Evolutionary conservation across 2,888 invertebrate species (phyloP), one percentile per base, ranked within the genome.

Genomic region (Eilema depressum): DNA sequence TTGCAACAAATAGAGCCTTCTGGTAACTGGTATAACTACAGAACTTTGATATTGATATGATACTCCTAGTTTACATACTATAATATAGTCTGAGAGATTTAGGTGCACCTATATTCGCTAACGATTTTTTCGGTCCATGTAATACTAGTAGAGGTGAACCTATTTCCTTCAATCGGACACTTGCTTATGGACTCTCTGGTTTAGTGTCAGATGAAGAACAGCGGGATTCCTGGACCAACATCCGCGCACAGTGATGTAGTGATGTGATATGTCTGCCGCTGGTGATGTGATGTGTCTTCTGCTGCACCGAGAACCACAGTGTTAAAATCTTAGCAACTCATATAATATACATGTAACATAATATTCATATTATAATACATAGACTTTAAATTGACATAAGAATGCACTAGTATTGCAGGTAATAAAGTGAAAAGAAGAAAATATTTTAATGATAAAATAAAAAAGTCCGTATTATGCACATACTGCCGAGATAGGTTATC

Each of bases 401-500:
- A 20, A 53, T 20, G 3, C 20, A 47, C 17, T 20, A 47, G 20
- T n/a, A n/a, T 53, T 53, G 10, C n/a, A 53, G 53, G 53, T 20
- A 53, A 53, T 53, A 53, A 8, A 53, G 53, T 53, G 53, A 53
- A n/a, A 17, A 53, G 20, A n/a, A n/a, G n/a, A 53, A 53, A 53
- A 53, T 53, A 53, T 53, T 12, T 53, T 53, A n/a, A n/a, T 53
- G 10, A 53, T 30, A 25, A 17, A 33, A 33, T 12, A 62, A 20
- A 26, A n/a, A 56, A 25, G 62, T 47, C 11, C 30, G 8, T 26
- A 33, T 69, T 26, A 71, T 81, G 75, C 74, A 76, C 66, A 76
- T 80, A 75, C 80, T 76, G 68, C 75, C 69, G 53, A 73, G 76
- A 81, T 75, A 71, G 60, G 57, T 60, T 77, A 80, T 78, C 75